phyloP scores from a whole-genome alignment of 1,140 invertebrate species.

The Zaprionus gabonicus region DNA sequence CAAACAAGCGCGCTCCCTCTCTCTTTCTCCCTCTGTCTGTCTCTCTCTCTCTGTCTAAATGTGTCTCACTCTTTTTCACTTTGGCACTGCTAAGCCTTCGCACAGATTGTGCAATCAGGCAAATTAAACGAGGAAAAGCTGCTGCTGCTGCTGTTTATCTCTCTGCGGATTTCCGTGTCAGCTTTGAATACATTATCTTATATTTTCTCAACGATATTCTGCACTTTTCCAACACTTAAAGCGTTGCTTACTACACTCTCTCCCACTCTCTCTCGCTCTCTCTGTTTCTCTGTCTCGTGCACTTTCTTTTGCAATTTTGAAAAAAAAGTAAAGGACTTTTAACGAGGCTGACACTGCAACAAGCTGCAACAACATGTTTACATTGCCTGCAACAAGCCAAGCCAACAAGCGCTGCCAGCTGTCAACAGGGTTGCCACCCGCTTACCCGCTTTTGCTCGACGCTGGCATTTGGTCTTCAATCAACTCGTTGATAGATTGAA shows the following conservation, averaged over 20 bases:
- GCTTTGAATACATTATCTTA: constrained; percentile 7
- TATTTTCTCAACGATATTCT: not conserved
- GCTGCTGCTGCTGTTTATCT: not conserved
- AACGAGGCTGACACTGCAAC: constrained; percentile 6
- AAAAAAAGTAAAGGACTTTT: not conserved
- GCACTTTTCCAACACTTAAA: not conserved
- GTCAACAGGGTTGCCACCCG: constrained; percentile 3
- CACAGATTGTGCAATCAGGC: constrained; percentile 9
- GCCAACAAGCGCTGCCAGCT: constrained; percentile 1
- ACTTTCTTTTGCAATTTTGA: constrained; percentile 5
- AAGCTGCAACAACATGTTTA: constrained; percentile 14
- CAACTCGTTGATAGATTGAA: constrained; percentile 3
- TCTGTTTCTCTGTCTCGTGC: not conserved
- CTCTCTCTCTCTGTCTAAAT: not conserved
- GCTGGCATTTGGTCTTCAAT: constrained; percentile 1
- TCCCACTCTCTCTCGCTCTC: no score
- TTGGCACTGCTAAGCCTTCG: not conserved
- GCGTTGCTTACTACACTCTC: not conserved
- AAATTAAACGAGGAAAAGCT: constrained; percentile 4
- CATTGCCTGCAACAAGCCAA: constrained; percentile 6
- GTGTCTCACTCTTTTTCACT: not conserved
- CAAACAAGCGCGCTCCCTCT: no score
- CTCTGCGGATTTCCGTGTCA: constrained; percentile 11
- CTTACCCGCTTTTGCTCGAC: not conserved
- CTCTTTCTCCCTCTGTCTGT: no score